Base-by-base conservation (phyloP, 2,888 invertebrate species). In the Zelleria hepariella region DNA sequence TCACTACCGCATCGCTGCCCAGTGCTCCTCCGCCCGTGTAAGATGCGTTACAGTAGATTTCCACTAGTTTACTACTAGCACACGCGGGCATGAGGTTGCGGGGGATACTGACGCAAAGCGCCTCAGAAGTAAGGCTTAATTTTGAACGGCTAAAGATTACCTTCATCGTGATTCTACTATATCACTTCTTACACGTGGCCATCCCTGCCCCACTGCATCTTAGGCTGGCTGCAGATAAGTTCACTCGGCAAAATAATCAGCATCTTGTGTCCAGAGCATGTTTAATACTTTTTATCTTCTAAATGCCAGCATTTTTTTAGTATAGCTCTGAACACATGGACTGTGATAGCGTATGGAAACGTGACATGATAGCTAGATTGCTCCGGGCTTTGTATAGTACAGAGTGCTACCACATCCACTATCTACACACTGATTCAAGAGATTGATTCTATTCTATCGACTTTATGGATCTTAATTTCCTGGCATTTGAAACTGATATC, bases 381-480 rank as follows among this genome's bases (percentile, higher is more conserved):
- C 62, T 23, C 64, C 58, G 48, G 48, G 61, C 57, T 60, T 61
- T 60, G 65, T 59, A 52, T 52, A 26, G 58, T 64, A 72, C 74
- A 75, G 32, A 42, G 80, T 79, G 81, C 84, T 82, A 82, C 81
- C 82, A 80, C 81, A 80, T 82, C 75, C 80, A 81, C 10, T 80
- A 82, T 83, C 82, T 84, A 85, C 82, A 78, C 76, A 77, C 79
- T 72, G 75, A 74, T 42, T 42, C 32, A 42, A 42, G 32, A 42
- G 68, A 71, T 73, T 73, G 73, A 71, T 73, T 73, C 75, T 75
- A 80, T 82, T 85, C 80, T 25, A 53, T 23, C 5, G n/a, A 8
- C 18, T 26, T 10, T 10, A n/a, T 24, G 5, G n/a, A 25, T 51
- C 51, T 10, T 51, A 20, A 7, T 51, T 18, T 51, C 23, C 1